Evolutionary conservation across 1,140 invertebrate species (phyloP).

Genomic region (Oryctes rhinoceros): DNA sequence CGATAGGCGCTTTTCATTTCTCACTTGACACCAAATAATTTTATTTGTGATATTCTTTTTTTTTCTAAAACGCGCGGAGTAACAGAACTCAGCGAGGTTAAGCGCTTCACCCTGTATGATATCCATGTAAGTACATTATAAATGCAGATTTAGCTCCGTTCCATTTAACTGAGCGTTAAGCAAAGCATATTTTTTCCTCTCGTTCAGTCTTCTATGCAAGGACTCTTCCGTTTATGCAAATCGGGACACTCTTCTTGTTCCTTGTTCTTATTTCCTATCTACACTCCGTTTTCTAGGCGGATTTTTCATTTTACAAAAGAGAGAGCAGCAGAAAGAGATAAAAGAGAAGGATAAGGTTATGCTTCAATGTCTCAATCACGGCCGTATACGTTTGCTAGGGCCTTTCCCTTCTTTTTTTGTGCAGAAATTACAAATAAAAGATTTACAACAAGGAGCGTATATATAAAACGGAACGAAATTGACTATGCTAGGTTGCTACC

Average conservation of each 20-base stretch:
- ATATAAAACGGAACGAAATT: constrained; percentile 14
- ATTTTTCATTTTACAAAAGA: constrained; percentile 12
- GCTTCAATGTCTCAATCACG: constrained; percentile 2
- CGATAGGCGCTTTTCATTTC: too few species aligned
- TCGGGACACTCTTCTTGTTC: background rate
- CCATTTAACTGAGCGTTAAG: too few species aligned
- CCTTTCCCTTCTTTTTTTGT: background rate
- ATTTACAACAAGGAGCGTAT: constrained; percentile 5
- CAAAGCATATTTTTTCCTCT: background rate
- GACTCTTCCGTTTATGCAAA: constrained; percentile 8
- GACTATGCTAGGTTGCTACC: background rate
- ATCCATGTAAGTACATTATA: too few species aligned
- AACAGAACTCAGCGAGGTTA: too few species aligned
- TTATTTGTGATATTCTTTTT: too few species aligned
- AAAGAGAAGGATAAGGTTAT: too few species aligned
- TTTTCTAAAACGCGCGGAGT: too few species aligned
- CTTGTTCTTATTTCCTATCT: background rate
- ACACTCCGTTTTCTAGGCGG: constrained; percentile 8
- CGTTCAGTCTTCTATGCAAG: background rate
- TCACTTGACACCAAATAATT: too few species aligned
- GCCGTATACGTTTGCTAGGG: background rate
- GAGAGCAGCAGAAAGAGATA: background rate
- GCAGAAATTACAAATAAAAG: constrained; percentile 24
- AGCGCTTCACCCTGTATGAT: too few species aligned
- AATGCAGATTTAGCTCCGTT: too few species aligned